Evolutionary conservation across 2,113 vertebrate species (phyloP), one percentile per base, ranked within the genome.

Genomic region (Setophaga kirtlandii): DNA sequence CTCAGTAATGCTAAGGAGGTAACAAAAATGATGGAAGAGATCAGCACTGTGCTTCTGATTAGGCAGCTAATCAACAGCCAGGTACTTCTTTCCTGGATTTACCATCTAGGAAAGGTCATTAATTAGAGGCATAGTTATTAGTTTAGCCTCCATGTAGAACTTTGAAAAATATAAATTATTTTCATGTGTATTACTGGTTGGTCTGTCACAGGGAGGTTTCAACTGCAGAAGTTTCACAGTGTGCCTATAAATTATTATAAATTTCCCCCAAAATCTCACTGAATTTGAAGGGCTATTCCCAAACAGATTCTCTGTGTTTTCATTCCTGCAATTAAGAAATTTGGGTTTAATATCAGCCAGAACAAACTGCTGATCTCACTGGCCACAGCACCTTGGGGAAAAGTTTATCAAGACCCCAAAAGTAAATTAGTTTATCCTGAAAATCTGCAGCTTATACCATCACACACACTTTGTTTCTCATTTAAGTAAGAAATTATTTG

Each of bases 41-140:
- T 91, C 70, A 89, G 78, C 81, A 24, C 68, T 0, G 6, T 27
- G n/a, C 33, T 92, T 74, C 83, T 93, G 91, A 94, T 89, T 46
- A 95, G 75, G 84, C 80, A 91, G 59, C 70, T 93, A 56, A 89
- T 90, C 83, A 94, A 78, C 83, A 83, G 3, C 68, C 86, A 95
- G 77, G 58, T 83, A 47, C 31, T 79, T 37, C 67, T 91, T 92
- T 86, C 77, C 74, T 81, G 68, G 44, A 55, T 92, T 91, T 94
- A 73, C 50, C 47, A 33, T 20, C 71, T 75, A 21, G 59, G 47
- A 93, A 94, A 90, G 91, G 60, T 55, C 80, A 79, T 49, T 79
- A 50, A 94, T 91, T 93, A 95, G 37, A 55, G 44, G 42, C 41
- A 53, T 3, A 77, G 64, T 67, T 63, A 83, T 77, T 83, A 90